phyloP scores from a whole-genome alignment of 2,797 vertebrate genomes.

The Gobionotothen gibberifrons region DNA sequence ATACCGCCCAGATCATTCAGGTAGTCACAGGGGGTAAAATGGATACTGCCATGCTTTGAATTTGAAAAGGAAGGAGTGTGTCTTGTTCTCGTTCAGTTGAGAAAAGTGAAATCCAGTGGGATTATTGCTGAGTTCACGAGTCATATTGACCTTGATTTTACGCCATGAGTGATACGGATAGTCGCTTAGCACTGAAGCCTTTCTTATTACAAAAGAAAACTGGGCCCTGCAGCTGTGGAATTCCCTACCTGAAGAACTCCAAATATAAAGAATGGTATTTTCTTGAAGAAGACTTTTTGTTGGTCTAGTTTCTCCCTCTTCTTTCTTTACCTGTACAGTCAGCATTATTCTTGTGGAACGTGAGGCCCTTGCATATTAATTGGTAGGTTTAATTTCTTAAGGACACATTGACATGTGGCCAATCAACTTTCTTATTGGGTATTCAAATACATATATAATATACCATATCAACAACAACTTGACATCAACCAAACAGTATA shows the following conservation, averaged over 20 bases:
- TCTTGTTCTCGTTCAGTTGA: not conserved
- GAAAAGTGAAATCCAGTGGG: constrained; percentile 21
- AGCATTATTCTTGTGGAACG: no score
- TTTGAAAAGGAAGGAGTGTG: constrained; percentile 36
- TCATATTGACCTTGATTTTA: constrained; percentile 32
- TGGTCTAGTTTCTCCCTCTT: no score
- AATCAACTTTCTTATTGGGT: not conserved
- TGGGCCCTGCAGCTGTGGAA: no score
- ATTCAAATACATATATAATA: not conserved
- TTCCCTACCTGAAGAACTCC: no score
- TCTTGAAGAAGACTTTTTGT: no score
- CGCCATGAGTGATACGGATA: constrained; percentile 7
- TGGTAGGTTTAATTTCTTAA: constrained; percentile 1
- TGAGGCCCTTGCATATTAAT: not conserved
- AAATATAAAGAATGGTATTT: no score
- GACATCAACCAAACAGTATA: not conserved
- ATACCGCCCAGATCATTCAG: constrained; percentile 41
- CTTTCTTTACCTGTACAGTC: no score
- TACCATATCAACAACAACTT: not conserved
- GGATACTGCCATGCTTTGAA: constrained; percentile 35
- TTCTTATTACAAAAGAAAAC: no score
- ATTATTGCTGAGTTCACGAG: not conserved
- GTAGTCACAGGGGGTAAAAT: constrained; percentile 50
- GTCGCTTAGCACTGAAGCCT: constrained; percentile 13
- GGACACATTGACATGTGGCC: not conserved